phyloP scores from a whole-genome alignment of 2,888 invertebrate species.

The Caenorhabditis uteleia region DNA sequence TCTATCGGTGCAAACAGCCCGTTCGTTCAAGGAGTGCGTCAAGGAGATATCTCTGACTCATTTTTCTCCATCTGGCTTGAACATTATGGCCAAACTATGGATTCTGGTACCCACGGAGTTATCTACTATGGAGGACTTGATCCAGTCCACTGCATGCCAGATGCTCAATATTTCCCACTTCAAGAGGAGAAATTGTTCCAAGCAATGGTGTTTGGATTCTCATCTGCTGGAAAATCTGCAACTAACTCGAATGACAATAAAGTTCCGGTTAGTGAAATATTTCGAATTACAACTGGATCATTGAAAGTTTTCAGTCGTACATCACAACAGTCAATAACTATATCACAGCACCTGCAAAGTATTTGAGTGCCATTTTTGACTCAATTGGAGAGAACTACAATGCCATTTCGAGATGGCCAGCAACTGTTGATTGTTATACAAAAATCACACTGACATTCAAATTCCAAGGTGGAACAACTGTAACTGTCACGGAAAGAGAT shows the following conservation, averaged over 20 bases:
- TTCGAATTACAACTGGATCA: conserved; percentile 12
- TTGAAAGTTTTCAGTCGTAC: too few relatives aligned
- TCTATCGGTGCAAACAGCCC: conserved; percentile 26
- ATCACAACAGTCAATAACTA: too few relatives aligned
- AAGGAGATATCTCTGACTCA: conserved; percentile 16
- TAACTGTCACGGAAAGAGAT: conserved; percentile 21
- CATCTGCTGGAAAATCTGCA: conserved; percentile 13
- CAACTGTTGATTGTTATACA: conserved; percentile 23
- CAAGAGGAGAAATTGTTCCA: conserved; percentile 9
- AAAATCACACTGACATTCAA: conserved; percentile 26
- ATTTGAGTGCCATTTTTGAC: conserved; percentile 13
- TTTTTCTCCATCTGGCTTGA: conserved; percentile 39
- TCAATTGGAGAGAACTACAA: conserved; percentile 22
- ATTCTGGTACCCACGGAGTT: conserved; percentile 36
- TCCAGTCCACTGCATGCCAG: conserved; percentile 28
- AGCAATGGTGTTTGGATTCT: too few relatives aligned
- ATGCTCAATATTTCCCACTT: conserved; percentile 13
- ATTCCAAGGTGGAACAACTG: conserved; percentile 16
- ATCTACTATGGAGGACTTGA: conserved; percentile 38
- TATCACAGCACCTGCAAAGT: conserved; percentile 9
- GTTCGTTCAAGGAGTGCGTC: conserved; percentile 21
- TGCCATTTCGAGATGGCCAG: conserved; percentile 17
- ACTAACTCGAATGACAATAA: conserved; percentile 28
- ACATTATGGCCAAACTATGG: conserved; percentile 28
- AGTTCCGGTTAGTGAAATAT: conserved; percentile 9